These are phyloP conservation scores for Caenorhabditis auriculariae DNA, from an alignment of 2,888 invertebrate genomes.

Conservation along the genomic window DNA sequence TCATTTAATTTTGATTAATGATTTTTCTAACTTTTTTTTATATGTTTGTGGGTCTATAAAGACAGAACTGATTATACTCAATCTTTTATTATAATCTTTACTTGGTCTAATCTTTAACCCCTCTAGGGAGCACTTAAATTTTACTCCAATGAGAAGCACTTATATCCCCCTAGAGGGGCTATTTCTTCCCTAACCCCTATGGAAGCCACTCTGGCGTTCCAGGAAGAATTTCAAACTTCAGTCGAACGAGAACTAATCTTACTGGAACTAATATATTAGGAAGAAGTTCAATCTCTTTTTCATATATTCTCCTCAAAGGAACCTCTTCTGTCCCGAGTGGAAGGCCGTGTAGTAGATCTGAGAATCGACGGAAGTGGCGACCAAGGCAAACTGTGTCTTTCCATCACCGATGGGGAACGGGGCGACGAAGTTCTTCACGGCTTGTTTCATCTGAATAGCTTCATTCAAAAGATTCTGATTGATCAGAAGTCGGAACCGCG, in stretches of 20 bases:
- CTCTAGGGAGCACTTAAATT: too few relatives aligned
- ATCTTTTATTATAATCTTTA: too few relatives aligned
- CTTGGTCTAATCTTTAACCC: too few relatives aligned
- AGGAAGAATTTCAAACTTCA: not conserved
- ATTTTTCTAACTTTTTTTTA: too few relatives aligned
- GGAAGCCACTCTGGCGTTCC: too few relatives aligned
- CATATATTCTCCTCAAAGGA: not conserved
- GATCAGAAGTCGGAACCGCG: constrained; percentile 11
- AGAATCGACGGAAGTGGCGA: constrained; percentile 39
- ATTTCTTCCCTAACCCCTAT: too few relatives aligned
- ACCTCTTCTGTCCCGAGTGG: constrained; percentile 36
- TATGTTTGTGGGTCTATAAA: too few relatives aligned
- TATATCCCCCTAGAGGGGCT: too few relatives aligned
- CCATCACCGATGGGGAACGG: constrained; percentile 27
- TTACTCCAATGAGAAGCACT: too few relatives aligned
- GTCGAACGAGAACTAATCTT: not conserved
- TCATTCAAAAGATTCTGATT: constrained; percentile 1
- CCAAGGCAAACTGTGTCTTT: constrained; percentile 35
- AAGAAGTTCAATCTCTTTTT: not conserved
- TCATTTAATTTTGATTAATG: too few relatives aligned
- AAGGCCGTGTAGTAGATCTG: constrained; percentile 43
- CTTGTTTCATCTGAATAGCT: constrained; percentile 33
- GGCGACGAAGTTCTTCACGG: constrained; percentile 29
- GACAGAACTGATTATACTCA: too few relatives aligned
- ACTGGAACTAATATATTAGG: not conserved